Percentiles rank a stretch among this genome's conserved stretches.
Evolutionary conservation across 2,113 vertebrate genomes (phyloP).

Genomic region (Benthochromis sp.): DNA sequence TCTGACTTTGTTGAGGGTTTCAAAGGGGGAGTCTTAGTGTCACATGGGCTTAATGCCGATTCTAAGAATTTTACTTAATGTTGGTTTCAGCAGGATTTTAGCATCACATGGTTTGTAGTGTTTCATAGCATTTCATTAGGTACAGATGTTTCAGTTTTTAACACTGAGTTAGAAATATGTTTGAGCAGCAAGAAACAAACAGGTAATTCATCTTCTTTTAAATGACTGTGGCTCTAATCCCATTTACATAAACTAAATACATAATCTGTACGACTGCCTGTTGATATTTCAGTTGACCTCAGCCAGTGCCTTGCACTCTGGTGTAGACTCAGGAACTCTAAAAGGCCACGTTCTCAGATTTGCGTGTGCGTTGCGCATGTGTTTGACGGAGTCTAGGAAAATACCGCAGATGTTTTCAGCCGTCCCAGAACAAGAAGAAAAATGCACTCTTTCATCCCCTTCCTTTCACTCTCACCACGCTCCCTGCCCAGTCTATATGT

Average conservation of each 20-base stretch:
- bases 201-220: background rate
- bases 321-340: background rate
- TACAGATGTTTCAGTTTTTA: background rate
- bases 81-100: slow-evolving; percentile 39
- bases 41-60: slow-evolving; percentile 35
- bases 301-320: background rate
- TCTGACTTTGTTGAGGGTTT: background rate
- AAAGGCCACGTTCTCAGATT: slow-evolving; percentile 36
- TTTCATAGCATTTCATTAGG: background rate
- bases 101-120: slow-evolving; percentile 5
- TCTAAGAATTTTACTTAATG: slow-evolving; percentile 44
- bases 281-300: background rate
- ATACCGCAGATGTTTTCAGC: slow-evolving; percentile 49
- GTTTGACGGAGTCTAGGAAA: slow-evolving; percentile 32
- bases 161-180: background rate
- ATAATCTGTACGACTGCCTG: background rate
- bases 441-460: slow-evolving; percentile 56
- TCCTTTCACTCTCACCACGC: slow-evolving; percentile 30
- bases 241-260: background rate
- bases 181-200: background rate
- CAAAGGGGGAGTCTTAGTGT: background rate
- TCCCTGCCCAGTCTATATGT: background rate
- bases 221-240: background rate
- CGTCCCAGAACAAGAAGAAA: slow-evolving; percentile 41
- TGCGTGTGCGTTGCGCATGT: background rate